These are phyloP conservation scores for Macaca mulatta DNA, from an alignment of 2,113 vertebrate genomes.

Conservation along the genomic window DNA sequence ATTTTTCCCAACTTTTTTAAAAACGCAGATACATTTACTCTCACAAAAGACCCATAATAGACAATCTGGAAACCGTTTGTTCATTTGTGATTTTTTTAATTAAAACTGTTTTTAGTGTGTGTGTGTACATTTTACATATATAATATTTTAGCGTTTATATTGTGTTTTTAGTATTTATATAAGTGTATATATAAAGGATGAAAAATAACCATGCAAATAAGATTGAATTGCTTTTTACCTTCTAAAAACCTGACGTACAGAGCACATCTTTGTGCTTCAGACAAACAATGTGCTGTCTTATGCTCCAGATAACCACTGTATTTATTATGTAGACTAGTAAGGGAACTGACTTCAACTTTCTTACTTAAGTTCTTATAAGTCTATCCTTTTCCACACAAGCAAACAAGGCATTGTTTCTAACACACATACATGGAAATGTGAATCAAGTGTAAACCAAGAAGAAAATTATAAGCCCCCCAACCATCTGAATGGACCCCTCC, in stretches of 20 bases:
- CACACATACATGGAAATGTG: neutral
- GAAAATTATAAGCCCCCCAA: too few species aligned
- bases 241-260: slow-evolving; percentile 2
- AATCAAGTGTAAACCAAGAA: neutral
- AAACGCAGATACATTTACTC: neutral
- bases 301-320: neutral
- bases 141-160: neutral
- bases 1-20: neutral
- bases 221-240: slow-evolving; percentile 7
- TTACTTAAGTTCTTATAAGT: neutral
- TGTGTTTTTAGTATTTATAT: neutral
- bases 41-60: neutral
- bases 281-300: neutral
- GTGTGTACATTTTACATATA: neutral
- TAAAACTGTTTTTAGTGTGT: neutral
- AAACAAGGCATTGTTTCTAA: neutral
- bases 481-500: too few species aligned
- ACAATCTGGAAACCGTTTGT: neutral
- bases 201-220: neutral
- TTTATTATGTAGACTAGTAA: neutral
- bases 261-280: neutral
- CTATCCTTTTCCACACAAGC: neutral
- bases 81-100: neutral
- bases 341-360: neutral
- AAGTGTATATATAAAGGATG: neutral